Base-by-base conservation (phyloP, 2,888 invertebrate genomes). In the Saturnia japonica region DNA sequence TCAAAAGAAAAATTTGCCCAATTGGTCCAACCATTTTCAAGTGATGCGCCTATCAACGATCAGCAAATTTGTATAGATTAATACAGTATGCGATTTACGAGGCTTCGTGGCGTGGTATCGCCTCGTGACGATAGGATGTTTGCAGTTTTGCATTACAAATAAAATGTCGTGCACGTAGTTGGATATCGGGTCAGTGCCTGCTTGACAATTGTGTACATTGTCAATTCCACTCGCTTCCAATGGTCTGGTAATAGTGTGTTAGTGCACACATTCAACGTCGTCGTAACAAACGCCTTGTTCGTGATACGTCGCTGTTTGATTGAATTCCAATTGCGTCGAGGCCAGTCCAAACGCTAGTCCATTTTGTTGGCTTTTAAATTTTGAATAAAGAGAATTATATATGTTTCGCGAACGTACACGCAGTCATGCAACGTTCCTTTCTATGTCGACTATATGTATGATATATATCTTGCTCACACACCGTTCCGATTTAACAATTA, bases 111-210 rank as follows among this genome's bases (percentile, higher is more conserved):
- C 12, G 57, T 34, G 34, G 67, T 57, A 42, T 67, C 60, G 28
- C 69, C 54, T 71, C 83, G 85, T 86, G 85, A 82, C 84, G 80
- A 82, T 83, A 83, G 86, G 85, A 88, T 86, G 87, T 86, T 82
- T 82, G 87, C 87, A 84, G 87, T 85, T 88, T 85, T 87, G 91
- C 90, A 91, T 91, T 84, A 87, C 88, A 89, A 91, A 88, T 88
- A 82, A 81, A 82, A 79, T 80, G 80, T 81, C 77, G 81, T 80
- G 82, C 78, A 77, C 77, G 78, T 82, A 79, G 79, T 78, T 81
- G 77, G 74, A 70, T 73, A 77, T 74, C 72, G 75, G 82, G 84
- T 84, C 85, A 83, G 78, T 83, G 85, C 79, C 83, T 85, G 82
- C 79, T 79, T 82, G 78, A 81, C 84, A 84, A 85, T 85, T 83